Conservation (phyloP, 2,888 invertebrate genomes). For the Erannis defoliaria region DNA sequence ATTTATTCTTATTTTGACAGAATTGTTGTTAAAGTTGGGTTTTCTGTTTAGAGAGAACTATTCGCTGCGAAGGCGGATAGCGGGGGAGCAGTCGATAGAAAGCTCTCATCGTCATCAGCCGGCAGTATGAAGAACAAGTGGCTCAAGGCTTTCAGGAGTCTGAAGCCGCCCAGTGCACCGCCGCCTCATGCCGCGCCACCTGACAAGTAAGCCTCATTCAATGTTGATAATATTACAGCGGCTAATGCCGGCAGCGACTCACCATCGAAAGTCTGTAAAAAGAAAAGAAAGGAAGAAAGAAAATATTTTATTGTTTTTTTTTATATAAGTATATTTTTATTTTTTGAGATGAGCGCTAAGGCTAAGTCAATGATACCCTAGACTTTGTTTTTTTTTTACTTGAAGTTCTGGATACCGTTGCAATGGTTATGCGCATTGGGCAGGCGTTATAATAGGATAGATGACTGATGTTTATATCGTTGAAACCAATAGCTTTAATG, state of each 20-base stretch:
- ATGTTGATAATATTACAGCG: too few relatives aligned
- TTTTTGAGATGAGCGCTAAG: too few relatives aligned
- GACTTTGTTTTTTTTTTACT: too few relatives aligned
- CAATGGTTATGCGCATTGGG: too few relatives aligned
- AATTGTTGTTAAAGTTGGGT: background rate
- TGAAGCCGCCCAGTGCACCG: constrained; percentile 92
- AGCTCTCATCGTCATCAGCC: constrained; percentile 94
- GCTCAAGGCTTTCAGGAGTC: constrained; percentile 98
- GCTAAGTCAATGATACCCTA: too few relatives aligned
- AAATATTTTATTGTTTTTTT: too few relatives aligned
- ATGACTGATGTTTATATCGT: too few relatives aligned
- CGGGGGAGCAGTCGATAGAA: constrained; percentile 91
- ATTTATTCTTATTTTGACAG: background rate
- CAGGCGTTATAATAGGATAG: too few relatives aligned
- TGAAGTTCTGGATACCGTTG: too few relatives aligned
- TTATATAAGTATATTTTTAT: background rate
- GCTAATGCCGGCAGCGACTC: background rate
- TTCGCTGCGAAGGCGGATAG: constrained; percentile 92
- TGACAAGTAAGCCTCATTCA: constrained; percentile 72
- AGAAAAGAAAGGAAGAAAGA: too few relatives aligned
- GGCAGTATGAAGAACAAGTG: constrained; percentile 98
- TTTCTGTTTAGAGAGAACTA: constrained; percentile 91
- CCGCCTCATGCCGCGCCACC: constrained; percentile 78
- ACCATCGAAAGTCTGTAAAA: too few relatives aligned
- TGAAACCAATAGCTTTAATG: too few relatives aligned